These are phyloP conservation scores for Leptura quadrifasciata DNA, from an alignment of 2,888 invertebrate species.

Conservation along the genomic window DNA sequence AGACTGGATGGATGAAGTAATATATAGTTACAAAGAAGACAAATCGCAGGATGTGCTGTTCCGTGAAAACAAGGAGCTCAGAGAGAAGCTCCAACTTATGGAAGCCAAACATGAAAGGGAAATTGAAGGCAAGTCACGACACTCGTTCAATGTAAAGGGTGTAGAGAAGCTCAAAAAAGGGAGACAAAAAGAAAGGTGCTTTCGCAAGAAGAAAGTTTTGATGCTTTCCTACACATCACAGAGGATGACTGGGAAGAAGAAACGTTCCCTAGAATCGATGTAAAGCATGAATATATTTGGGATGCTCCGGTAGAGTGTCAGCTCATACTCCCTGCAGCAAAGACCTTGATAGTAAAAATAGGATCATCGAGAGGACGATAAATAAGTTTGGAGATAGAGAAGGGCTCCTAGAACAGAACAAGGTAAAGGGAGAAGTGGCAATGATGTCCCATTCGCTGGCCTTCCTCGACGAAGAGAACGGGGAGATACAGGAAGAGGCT, in stretches of 20 bases:
- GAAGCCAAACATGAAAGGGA: conserved; percentile 11
- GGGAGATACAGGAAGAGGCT: neutral
- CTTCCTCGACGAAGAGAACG: conserved; percentile 50
- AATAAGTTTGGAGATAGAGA: conserved; percentile 39
- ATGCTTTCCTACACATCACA: conserved; percentile 28
- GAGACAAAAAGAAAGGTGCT: conserved; percentile 29
- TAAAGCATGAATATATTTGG: conserved; percentile 38
- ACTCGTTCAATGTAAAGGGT: conserved; percentile 30
- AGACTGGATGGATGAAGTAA: conserved; percentile 1
- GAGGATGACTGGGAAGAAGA: conserved; percentile 49
- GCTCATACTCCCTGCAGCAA: conserved; percentile 47
- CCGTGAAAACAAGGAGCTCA: conserved; percentile 25
- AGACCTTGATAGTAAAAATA: conserved; percentile 38
- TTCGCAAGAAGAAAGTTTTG: conserved; percentile 36
- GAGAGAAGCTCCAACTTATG: conserved; percentile 12
- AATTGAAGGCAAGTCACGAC: neutral
- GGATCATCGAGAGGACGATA: conserved; percentile 32
- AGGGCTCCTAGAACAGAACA: conserved; percentile 42
- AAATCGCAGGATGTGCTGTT: neutral
- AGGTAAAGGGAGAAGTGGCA: conserved; percentile 45
- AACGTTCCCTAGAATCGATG: conserved; percentile 31
- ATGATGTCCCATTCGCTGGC: conserved; percentile 49
- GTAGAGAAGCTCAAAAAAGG: conserved; percentile 14
- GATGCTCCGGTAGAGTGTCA: conserved; percentile 40
- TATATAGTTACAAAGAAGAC: neutral